Percentiles rank a stretch among this genome's conserved stretches.
Conservation (phyloP, 2,888 invertebrate species). For the Drosophila sordidapex region DNA sequence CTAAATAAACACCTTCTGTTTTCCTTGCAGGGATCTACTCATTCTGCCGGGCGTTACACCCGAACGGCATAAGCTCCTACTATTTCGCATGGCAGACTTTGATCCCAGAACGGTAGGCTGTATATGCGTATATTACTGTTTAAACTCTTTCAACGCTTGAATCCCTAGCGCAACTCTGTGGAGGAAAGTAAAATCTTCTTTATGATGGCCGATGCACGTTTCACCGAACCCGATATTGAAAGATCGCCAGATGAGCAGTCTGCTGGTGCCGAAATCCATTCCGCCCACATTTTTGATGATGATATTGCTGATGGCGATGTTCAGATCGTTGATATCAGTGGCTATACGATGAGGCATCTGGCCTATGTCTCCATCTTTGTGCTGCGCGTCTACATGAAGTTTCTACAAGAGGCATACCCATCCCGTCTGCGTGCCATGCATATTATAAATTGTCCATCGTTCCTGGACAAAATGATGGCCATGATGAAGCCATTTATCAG, state of each 20-base stretch:
- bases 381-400: slow-evolving; percentile 88
- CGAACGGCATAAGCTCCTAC: slow-evolving; percentile 70
- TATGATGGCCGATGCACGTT: slow-evolving; percentile 75
- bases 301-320: slow-evolving; percentile 88
- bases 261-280: neutral
- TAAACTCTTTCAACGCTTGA: neutral
- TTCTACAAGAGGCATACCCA: slow-evolving; percentile 89
- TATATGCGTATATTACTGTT: neutral
- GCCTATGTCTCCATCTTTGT: slow-evolving; percentile 87
- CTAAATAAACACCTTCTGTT: neutral
- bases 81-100: slow-evolving; percentile 69
- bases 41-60: slow-evolving; percentile 79
- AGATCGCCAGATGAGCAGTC: slow-evolving; percentile 36
- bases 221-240: slow-evolving; percentile 50
- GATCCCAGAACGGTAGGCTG: slow-evolving; percentile 74
- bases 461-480: slow-evolving; percentile 87
- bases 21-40: slow-evolving; percentile 68
- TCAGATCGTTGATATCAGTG: slow-evolving; percentile 89
- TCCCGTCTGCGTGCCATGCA: slow-evolving; percentile 89
- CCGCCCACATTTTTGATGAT: slow-evolving; percentile 20
- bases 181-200: slow-evolving; percentile 79
- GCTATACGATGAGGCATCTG: slow-evolving; percentile 87
- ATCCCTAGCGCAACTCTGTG: slow-evolving; percentile 67
- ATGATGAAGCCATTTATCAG: slow-evolving; percentile 88
- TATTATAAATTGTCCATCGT: slow-evolving; percentile 88